A percentile compares a stretch with the other conserved stretches of the same genome.
Conservation (phyloP, 2,888 invertebrate genomes). For the Kuschelorhynchus macadamiae region DNA sequence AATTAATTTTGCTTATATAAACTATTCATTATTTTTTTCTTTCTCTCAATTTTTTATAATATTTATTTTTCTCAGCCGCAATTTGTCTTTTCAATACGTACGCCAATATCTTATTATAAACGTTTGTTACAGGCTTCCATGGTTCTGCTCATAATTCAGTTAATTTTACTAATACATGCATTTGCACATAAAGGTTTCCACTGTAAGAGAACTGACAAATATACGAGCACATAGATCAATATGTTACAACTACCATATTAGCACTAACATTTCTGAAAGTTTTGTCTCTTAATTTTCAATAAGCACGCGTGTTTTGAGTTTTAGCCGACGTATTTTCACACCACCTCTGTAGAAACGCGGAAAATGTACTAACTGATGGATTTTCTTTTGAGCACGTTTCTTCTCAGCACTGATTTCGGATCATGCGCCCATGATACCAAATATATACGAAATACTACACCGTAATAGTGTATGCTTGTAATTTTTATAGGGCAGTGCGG, state of each 20-base stretch:
- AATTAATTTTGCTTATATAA: no score
- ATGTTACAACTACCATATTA: not conserved
- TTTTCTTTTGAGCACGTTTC: constrained; percentile 29
- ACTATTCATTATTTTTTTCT: no score
- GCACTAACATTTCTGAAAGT: not conserved
- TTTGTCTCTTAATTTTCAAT: not conserved
- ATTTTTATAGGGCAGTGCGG: not conserved
- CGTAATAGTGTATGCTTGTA: not conserved
- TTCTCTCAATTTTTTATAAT: no score
- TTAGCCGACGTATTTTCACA: constrained; percentile 2
- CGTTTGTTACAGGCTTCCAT: no score
- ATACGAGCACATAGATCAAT: not conserved
- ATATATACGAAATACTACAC: not conserved
- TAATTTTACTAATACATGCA: no score
- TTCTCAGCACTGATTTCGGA: constrained; percentile 24
- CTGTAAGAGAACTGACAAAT: not conserved
- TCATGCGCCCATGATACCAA: constrained; percentile 18
- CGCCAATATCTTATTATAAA: no score
- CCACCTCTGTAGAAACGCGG: not conserved
- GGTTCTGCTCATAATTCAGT: no score
- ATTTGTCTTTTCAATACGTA: no score
- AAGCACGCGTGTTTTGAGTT: not conserved
- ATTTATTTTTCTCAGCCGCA: no score
- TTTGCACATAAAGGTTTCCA: not conserved
- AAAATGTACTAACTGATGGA: constrained; percentile 26